These are phyloP conservation scores for Pangasius sanitwongsei DNA, from an alignment of 2,797 vertebrate genomes.

Conservation along the genomic window DNA sequence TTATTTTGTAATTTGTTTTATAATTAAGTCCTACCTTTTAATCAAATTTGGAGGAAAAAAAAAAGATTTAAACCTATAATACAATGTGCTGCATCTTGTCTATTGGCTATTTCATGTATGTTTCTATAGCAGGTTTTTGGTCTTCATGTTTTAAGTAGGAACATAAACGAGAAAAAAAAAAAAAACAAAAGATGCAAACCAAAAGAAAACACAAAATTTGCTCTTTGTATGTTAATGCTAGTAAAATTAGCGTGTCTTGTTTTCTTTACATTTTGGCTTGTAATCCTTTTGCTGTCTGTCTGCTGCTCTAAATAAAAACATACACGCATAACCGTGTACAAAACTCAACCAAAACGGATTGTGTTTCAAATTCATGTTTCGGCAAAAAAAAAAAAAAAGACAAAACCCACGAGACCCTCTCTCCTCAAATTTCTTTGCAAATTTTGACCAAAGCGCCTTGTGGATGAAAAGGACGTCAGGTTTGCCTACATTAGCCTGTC, in stretches of 20 bases:
- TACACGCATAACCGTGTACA: conserved; percentile 92
- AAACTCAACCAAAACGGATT: conserved; percentile 81
- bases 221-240: conserved; percentile 95
- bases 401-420: conserved; percentile 65
- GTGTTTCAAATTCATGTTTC: conserved; percentile 98
- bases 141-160: conserved; percentile 88
- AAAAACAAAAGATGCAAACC: conserved; percentile 10
- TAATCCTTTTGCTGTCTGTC: conserved; percentile 98
- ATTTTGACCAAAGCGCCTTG: conserved; percentile 71
- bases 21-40: conserved; percentile 62
- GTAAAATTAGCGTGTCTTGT: conserved; percentile 86
- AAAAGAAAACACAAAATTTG: conserved; percentile 72
- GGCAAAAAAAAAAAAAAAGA: conserved; percentile 79
- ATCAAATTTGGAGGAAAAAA: conserved; percentile 68
- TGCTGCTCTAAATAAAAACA: conserved; percentile 94
- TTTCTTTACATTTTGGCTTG: conserved; percentile 93
- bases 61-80: conserved; percentile 74
- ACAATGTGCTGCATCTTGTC: conserved; percentile 83
- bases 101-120: conserved; percentile 90
- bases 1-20: conserved; percentile 73
- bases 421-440: conserved; percentile 83
- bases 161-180: conserved; percentile 70
- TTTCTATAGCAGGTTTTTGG: conserved; percentile 87
- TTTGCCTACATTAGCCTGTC: conserved; percentile 69
- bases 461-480: conserved; percentile 74